Conservation (phyloP, 2,113 vertebrate species). For the Trematomus loennbergii region DNA sequence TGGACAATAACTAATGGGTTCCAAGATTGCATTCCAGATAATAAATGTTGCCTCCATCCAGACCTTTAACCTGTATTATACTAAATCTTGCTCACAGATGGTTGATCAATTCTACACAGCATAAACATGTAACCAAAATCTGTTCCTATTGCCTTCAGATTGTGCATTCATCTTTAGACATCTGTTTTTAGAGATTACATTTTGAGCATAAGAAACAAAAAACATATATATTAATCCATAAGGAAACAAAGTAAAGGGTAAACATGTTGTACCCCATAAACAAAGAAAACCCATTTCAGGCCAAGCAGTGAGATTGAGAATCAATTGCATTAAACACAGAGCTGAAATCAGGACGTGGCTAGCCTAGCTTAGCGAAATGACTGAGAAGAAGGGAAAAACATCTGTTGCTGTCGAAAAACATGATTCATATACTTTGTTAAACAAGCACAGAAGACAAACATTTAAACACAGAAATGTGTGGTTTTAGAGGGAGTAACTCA, state of each 20-base stretch:
- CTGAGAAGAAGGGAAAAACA: background rate
- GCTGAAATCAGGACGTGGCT: background rate
- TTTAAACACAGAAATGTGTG: background rate
- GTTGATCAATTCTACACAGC: too few species aligned
- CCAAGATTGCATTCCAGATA: too few species aligned
- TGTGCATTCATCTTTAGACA: too few species aligned
- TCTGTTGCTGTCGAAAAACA: background rate
- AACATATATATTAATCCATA: background rate
- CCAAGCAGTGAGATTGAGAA: background rate
- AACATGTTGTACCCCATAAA: background rate
- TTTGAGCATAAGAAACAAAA: background rate
- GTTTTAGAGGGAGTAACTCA: background rate
- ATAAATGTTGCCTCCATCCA: too few species aligned
- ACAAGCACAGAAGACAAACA: background rate
- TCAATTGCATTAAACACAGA: background rate
- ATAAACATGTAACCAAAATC: too few species aligned
- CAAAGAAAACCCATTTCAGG: background rate
- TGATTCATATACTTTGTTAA: background rate
- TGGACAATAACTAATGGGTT: too few species aligned
- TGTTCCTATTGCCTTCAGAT: too few species aligned
- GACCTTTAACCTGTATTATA: too few species aligned
- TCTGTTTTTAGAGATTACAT: background rate
- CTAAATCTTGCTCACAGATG: too few species aligned
- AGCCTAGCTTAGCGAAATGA: background rate
- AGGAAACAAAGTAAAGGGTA: conserved; percentile 5